These are phyloP conservation scores for Notocelia uddmanniana DNA, from an alignment of 2,888 invertebrate genomes.

Conservation along the genomic window DNA sequence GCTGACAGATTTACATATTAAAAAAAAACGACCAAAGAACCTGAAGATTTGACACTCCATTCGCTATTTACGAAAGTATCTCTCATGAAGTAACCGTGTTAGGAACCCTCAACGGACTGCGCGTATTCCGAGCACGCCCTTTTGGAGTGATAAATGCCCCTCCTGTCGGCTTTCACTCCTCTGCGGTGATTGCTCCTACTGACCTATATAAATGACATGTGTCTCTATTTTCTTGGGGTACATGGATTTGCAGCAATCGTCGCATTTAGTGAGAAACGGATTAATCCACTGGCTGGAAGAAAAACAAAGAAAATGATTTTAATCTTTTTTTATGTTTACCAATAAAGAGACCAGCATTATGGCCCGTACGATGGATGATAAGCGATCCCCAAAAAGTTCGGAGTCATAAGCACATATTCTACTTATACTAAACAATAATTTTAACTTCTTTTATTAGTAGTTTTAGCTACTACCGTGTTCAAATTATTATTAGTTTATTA, in stretches of 20 bases:
- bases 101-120: not conserved
- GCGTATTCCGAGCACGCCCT: not conserved
- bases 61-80: not conserved
- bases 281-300: no score
- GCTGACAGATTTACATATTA: not conserved
- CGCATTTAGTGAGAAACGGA: not conserved
- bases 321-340: no score
- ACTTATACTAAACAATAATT: no score
- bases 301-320: no score
- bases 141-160: conserved; percentile 11
- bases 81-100: not conserved
- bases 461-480: rapidly evolving
- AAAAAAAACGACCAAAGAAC: not conserved
- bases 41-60: conserved; percentile 6
- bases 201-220: conserved; percentile 17
- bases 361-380: no score
- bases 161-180: conserved; percentile 2
- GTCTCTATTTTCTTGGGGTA: not conserved
- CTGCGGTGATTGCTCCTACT: conserved; percentile 12
- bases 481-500: not conserved
- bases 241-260: not conserved
- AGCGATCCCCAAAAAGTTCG: no score
- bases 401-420: no score
- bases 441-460: not conserved
- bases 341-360: no score